phyloP scores from a whole-genome alignment of 2,113 vertebrate species.

The Tor tambroides region DNA sequence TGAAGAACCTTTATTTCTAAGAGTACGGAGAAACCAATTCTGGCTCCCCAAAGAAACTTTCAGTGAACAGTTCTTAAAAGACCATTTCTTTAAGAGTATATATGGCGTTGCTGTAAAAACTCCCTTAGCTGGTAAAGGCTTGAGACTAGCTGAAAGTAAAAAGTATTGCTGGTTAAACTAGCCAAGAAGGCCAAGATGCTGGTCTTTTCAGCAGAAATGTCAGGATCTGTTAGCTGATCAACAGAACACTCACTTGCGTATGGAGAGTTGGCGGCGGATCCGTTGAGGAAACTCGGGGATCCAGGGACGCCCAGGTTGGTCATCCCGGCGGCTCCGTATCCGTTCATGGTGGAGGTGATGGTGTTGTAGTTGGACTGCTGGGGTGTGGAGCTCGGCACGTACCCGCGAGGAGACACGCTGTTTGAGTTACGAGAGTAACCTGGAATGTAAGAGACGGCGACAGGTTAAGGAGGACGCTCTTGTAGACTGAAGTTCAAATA shows the following conservation, averaged over 20 bases:
- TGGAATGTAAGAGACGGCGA: constrained; percentile 60
- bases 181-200: not conserved
- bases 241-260: constrained; percentile 89
- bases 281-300: constrained; percentile 95
- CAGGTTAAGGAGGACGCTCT: not conserved
- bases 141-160: not conserved
- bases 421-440: constrained; percentile 90
- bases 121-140: not conserved
- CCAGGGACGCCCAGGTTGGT: constrained; percentile 89
- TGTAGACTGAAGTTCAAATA: not conserved
- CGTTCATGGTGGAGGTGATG: constrained; percentile 85
- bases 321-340: constrained; percentile 84
- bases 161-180: not conserved
- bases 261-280: constrained; percentile 91
- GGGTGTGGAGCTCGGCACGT: constrained; percentile 88
- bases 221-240: not conserved
- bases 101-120: not conserved
- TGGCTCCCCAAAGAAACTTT: not conserved
- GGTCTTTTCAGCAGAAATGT: constrained; percentile 10
- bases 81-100: not conserved
- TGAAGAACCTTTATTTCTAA: not conserved
- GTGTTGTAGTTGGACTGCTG: constrained; percentile 90
- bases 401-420: constrained; percentile 86
- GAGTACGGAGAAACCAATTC: not conserved
- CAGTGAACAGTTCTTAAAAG: not conserved